Conservation (phyloP, 2,113 vertebrate genomes). For the Lophura nycthemera region DNA sequence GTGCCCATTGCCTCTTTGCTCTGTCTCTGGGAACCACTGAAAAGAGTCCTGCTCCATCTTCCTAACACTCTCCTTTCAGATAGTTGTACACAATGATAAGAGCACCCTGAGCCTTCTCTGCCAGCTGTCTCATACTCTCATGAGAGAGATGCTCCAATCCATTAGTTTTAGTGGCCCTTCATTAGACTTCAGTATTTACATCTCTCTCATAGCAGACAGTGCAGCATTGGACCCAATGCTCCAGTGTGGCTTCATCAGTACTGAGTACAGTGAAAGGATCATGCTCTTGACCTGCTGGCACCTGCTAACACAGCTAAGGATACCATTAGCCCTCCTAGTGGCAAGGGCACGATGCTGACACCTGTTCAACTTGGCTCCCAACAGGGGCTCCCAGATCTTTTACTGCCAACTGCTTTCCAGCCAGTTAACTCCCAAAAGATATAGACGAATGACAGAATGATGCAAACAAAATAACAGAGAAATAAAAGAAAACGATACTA, state of each 20-base stretch:
- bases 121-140: neutral
- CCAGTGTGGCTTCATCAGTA: neutral
- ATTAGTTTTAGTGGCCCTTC: neutral
- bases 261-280: neutral
- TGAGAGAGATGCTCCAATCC: neutral
- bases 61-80: neutral
- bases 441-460: neutral
- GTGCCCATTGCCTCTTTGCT: neutral
- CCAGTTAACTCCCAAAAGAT: fast-evolving
- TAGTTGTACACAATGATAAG: neutral
- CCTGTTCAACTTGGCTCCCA: neutral
- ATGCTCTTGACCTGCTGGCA: neutral
- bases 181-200: neutral
- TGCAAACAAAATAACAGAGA: neutral
- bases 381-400: neutral
- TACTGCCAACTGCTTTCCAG: neutral
- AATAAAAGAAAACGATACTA: neutral
- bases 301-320: neutral
- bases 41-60: neutral
- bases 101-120: neutral
- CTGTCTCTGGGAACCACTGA: neutral
- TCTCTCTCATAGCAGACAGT: neutral
- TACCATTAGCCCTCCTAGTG: neutral
- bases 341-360: neutral
- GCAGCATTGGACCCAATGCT: neutral